Percentiles rank a stretch among this genome's conserved stretches.
These are phyloP conservation scores for Phasianus colchicus DNA, from an alignment of 2,113 vertebrate genomes.

Conservation along the genomic window DNA sequence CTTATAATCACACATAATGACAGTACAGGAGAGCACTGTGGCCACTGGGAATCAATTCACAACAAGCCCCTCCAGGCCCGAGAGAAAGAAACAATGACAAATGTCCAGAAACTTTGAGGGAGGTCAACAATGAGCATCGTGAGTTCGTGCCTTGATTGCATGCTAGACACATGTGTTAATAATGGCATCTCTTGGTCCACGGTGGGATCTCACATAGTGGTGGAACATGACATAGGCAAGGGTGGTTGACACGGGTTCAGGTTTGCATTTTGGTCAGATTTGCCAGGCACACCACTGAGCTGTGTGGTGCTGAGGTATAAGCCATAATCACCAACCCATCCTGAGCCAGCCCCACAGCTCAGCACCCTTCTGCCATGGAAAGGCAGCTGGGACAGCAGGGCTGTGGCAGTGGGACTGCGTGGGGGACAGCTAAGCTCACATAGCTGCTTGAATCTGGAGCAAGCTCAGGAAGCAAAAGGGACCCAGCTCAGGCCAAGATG, in stretches of 20 bases:
- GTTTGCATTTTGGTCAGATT: background rate
- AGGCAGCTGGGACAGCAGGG: background rate
- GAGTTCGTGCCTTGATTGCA: background rate
- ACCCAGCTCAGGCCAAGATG: background rate
- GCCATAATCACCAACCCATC: background rate
- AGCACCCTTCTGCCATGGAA: background rate
- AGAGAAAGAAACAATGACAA: background rate
- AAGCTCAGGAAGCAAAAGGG: background rate
- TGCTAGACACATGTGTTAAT: background rate
- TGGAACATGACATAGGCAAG: background rate
- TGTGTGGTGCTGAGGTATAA: background rate
- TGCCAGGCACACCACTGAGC: background rate
- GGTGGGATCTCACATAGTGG: background rate
- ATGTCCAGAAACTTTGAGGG: background rate
- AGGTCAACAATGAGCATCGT: fast-evolving
- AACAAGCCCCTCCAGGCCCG: fast-evolving
- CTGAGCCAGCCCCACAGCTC: background rate
- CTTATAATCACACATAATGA: background rate
- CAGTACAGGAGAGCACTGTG: background rate
- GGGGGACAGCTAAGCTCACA: background rate
- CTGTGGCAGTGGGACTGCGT: background rate
- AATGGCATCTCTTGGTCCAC: background rate
- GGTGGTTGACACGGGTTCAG: background rate
- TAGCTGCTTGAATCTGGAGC: background rate
- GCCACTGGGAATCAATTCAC: background rate